Percentiles rank a stretch among this genome's conserved stretches.
Conservation (phyloP, 2,113 vertebrate genomes). For the Saccopteryx bilineata region DNA sequence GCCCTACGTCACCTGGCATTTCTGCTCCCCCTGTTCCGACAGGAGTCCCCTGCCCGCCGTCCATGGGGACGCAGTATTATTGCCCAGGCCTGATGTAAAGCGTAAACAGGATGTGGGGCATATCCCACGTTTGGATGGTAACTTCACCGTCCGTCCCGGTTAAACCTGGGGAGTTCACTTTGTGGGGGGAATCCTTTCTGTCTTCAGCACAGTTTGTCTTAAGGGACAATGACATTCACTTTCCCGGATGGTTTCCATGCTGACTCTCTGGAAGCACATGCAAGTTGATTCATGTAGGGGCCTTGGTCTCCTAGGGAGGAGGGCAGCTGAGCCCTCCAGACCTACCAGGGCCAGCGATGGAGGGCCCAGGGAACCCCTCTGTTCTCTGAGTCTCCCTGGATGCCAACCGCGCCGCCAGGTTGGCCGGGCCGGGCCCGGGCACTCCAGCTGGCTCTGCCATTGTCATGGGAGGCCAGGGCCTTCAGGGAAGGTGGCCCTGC, state of each 20-base stretch:
- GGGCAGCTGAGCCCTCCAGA: not conserved
- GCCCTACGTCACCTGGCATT: rapidly evolving
- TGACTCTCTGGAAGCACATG: rapidly evolving
- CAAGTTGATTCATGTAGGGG: not conserved
- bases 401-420: rapidly evolving
- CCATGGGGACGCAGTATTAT: rapidly evolving
- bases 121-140: rapidly evolving
- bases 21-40: not conserved
- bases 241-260: not conserved
- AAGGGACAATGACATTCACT: not conserved
- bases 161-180: rapidly evolving
- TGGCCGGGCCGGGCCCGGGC: not conserved
- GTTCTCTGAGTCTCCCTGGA: not conserved
- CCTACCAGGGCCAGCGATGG: rapidly evolving
- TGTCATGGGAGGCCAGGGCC: rapidly evolving
- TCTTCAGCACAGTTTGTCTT: not conserved
- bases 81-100: rapidly evolving
- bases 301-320: not conserved
- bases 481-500: rapidly evolving
- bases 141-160: not conserved
- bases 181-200: rapidly evolving
- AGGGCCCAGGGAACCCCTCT: rapidly evolving
- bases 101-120: not conserved
- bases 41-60: rapidly evolving
- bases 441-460: too few relatives aligned